A percentile compares a stretch with the other conserved stretches of the same genome.
These are phyloP conservation scores for Dendrocincla tyrannina DNA, from an alignment of 2,797 vertebrate genomes.

Conservation along the genomic window DNA sequence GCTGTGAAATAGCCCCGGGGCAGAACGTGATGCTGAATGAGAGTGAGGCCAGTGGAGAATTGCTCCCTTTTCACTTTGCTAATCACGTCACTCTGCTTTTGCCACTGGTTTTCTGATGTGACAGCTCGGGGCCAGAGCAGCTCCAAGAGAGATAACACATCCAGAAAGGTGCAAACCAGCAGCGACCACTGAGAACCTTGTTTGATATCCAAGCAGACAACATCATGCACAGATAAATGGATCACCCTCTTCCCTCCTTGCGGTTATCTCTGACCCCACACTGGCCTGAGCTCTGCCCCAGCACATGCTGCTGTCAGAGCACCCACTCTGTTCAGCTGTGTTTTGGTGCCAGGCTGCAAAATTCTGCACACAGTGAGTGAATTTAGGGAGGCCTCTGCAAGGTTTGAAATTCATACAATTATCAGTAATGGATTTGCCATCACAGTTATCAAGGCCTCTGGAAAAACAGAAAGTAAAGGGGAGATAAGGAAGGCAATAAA, in stretches of 20 bases:
- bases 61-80: slow-evolving; percentile 41
- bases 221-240: neutral
- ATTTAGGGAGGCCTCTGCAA: neutral
- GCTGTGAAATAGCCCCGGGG: neutral
- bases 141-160: neutral
- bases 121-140: neutral
- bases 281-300: neutral
- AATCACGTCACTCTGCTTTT: neutral
- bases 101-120: slow-evolving; percentile 1
- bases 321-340: neutral
- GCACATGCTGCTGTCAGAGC: neutral
- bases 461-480: neutral
- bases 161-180: neutral
- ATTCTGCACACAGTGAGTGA: neutral
- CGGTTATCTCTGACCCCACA: neutral
- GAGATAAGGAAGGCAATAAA: neutral
- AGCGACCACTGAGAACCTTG: neutral
- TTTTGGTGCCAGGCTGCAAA: neutral
- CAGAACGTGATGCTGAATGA: neutral
- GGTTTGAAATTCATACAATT: neutral
- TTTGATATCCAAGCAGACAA: neutral
- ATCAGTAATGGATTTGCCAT: neutral
- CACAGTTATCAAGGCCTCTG: neutral
- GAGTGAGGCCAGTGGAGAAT: slow-evolving; percentile 5
- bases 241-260: neutral